These are phyloP conservation scores for Bombus vancouverensis DNA, from an alignment of 1,140 invertebrate genomes.

Conservation along the genomic window DNA sequence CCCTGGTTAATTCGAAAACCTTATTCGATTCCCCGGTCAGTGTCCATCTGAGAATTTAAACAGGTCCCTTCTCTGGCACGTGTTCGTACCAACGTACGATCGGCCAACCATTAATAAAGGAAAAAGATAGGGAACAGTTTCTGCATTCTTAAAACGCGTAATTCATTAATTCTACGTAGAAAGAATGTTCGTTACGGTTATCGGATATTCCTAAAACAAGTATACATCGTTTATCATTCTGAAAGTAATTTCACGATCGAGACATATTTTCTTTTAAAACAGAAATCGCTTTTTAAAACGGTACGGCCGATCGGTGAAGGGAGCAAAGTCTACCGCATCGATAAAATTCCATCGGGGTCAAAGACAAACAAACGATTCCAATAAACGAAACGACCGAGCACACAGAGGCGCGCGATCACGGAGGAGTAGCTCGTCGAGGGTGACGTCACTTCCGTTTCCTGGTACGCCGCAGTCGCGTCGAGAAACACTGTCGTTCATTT, in stretches of 20 bases:
- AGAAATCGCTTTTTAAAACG: background rate
- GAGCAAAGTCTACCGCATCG: slow-evolving; percentile 35
- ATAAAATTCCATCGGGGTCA: slow-evolving; percentile 43
- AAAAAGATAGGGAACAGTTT: background rate
- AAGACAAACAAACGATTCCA: slow-evolving; percentile 68
- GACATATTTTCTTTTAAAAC: slow-evolving; percentile 9
- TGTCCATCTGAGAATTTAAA: slow-evolving; percentile 36
- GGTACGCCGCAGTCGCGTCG: slow-evolving; percentile 45
- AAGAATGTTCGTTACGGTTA: no score
- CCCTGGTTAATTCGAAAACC: slow-evolving; percentile 60
- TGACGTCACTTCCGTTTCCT: slow-evolving; percentile 77
- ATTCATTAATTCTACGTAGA: no score
- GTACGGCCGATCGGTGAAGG: background rate
- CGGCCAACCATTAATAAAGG: background rate
- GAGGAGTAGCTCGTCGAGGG: slow-evolving; percentile 13
- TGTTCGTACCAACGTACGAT: background rate
- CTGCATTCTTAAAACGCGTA: background rate
- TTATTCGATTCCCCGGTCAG: slow-evolving; percentile 56
- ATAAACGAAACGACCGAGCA: slow-evolving; percentile 57
- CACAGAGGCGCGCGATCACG: slow-evolving; percentile 17
- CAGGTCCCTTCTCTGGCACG: background rate
- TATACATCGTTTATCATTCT: background rate
- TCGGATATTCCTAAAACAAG: no score
- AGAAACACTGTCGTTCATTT: slow-evolving; percentile 67
- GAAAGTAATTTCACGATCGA: background rate